phyloP scores from a whole-genome alignment of 30 jellyfish, hydroid and myxozoan genomes.

The Nemopilema nomurai region DNA sequence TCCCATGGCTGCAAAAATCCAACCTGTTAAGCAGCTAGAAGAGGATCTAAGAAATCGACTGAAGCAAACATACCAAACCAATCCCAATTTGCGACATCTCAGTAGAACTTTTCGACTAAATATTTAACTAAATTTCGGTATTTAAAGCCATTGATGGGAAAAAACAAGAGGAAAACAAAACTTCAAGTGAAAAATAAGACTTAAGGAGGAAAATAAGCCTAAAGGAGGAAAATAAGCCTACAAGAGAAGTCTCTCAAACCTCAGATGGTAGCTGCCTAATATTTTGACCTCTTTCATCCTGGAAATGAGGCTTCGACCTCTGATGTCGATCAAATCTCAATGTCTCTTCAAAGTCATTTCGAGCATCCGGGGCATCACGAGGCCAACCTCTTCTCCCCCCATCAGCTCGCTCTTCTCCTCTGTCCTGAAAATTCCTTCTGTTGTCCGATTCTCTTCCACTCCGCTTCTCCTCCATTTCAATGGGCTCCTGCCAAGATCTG shows the following conservation, averaged over 20 bases:
- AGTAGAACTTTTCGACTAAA: too few relatives aligned
- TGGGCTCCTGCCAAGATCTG: background rate
- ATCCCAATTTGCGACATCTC: too few relatives aligned
- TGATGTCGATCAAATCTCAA: background rate
- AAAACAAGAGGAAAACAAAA: too few relatives aligned
- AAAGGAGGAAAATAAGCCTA: too few relatives aligned
- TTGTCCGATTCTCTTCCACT: constrained; percentile 3
- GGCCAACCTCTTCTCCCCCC: background rate
- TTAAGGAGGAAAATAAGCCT: too few relatives aligned
- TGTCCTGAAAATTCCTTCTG: background rate
- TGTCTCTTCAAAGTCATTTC: background rate
- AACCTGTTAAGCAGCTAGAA: too few relatives aligned
- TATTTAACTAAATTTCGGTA: too few relatives aligned
- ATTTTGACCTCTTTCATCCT: constrained; percentile 1
- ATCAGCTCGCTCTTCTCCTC: background rate
- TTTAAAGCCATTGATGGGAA: background rate
- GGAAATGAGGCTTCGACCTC: constrained; percentile 10
- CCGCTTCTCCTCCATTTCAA: background rate
- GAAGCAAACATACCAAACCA: too few relatives aligned
- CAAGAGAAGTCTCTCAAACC: too few relatives aligned
- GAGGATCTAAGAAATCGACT: too few relatives aligned
- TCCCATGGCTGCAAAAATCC: constrained; percentile 6
- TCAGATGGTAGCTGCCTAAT: background rate
- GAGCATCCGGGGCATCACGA: background rate
- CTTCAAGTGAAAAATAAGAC: too few relatives aligned